Evolutionary conservation across 2,888 invertebrate genomes (phyloP).

Genomic region (Lampropteryx suffumata): DNA sequence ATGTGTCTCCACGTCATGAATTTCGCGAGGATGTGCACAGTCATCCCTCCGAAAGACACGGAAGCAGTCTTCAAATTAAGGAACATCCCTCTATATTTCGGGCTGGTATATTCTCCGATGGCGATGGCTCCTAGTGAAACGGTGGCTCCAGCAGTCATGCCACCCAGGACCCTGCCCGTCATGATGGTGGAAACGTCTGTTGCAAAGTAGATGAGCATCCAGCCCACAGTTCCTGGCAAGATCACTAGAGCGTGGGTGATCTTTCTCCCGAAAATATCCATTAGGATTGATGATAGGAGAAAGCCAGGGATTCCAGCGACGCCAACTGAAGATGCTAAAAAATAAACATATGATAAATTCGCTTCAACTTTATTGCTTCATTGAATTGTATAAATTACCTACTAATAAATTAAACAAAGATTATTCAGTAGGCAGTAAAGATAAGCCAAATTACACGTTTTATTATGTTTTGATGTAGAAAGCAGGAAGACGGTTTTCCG

Average conservation of each 20-base stretch:
- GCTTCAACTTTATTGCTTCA: no score
- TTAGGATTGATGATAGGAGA: conserved; percentile 45
- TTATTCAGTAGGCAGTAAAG: not conserved
- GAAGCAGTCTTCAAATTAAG: conserved; percentile 49
- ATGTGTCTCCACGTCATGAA: conserved; percentile 46
- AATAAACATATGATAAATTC: not conserved
- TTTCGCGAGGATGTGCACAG: conserved; percentile 44
- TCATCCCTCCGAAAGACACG: conserved; percentile 42
- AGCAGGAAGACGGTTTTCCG: no score
- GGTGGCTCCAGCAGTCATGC: conserved; percentile 70
- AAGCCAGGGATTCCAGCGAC: conserved; percentile 45
- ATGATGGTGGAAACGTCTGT: conserved; percentile 51
- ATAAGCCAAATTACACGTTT: no score
- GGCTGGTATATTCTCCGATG: conserved; percentile 56
- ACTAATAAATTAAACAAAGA: not conserved
- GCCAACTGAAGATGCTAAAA: conserved; percentile 48
- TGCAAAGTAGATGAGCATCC: conserved; percentile 62
- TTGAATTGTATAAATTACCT: no score
- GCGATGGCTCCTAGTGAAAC: conserved; percentile 55
- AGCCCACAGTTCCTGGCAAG: conserved; percentile 67
- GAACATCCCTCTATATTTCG: conserved; percentile 52
- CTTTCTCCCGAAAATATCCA: conserved; percentile 45
- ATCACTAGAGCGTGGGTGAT: conserved; percentile 57
- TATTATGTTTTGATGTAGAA: no score
- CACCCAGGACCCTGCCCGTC: conserved; percentile 49